Percentiles rank a stretch among this genome's conserved stretches.
Conservation (phyloP, 2,113 vertebrate species). For the Daubentonia madagascariensis region DNA sequence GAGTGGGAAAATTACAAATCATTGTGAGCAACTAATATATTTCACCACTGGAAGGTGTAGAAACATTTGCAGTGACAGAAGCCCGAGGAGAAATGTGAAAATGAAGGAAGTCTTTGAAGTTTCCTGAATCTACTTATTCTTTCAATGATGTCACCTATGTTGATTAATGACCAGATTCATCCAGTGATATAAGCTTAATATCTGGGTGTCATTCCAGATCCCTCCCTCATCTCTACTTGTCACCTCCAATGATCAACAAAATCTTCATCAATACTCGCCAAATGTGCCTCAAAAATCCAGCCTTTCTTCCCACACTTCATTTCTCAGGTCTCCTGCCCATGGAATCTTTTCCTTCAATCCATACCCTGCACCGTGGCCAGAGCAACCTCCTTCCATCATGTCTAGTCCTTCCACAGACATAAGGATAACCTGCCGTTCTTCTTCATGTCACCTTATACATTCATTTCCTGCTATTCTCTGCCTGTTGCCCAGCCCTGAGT, state of each 20-base stretch:
- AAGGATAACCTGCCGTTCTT: neutral
- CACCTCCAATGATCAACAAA: neutral
- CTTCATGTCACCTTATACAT: neutral
- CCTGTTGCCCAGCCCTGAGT: neutral
- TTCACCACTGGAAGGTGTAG: neutral
- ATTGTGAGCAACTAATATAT: neutral
- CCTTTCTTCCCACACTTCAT: neutral
- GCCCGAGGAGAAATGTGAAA: neutral
- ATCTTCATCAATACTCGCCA: neutral
- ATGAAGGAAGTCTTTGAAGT: neutral
- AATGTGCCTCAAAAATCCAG: neutral
- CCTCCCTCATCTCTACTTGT: neutral
- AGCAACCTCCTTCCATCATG: neutral
- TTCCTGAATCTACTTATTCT: neutral
- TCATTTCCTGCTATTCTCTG: neutral
- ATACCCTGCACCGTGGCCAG: neutral
- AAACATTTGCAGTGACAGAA: neutral
- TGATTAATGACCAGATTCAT: neutral
- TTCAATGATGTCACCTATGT: neutral
- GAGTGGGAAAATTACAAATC: neutral
- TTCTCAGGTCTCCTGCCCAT: neutral
- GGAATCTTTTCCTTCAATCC: neutral
- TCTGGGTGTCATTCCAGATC: neutral
- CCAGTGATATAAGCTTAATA: neutral
- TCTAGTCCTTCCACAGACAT: neutral